Conservation (phyloP, 2,888 invertebrate species). For the Podotricha telesiphe region DNA sequence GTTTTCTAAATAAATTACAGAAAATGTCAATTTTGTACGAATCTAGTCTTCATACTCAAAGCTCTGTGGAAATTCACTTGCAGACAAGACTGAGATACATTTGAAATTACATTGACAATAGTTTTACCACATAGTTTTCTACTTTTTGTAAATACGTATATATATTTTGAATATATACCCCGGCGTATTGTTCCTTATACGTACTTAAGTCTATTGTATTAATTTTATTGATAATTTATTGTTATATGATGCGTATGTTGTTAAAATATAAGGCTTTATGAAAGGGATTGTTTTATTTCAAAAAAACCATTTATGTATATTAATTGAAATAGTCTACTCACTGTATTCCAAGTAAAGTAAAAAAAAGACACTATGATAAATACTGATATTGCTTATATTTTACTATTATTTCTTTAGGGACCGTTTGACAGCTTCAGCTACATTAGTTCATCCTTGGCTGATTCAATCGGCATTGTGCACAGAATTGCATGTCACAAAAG, state of each 20-base stretch:
- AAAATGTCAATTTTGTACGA: slow-evolving; percentile 63
- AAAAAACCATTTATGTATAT: too few species aligned
- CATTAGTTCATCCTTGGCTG: slow-evolving; percentile 92
- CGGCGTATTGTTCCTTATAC: slow-evolving; percentile 68
- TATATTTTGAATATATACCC: slow-evolving; percentile 40
- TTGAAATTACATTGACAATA: slow-evolving; percentile 53
- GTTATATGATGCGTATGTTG: slow-evolving; percentile 74
- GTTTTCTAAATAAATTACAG: slow-evolving; percentile 50
- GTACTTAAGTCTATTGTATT: slow-evolving; percentile 67
- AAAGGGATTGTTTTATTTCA: slow-evolving; percentile 48
- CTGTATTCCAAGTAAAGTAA: background rate
- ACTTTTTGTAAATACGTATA: slow-evolving; percentile 51
- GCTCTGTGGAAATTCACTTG: slow-evolving; percentile 55
- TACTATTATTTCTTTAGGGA: slow-evolving; percentile 79
- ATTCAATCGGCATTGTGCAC: slow-evolving; percentile 85
- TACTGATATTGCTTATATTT: slow-evolving; percentile 2
- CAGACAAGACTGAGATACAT: slow-evolving; percentile 64
- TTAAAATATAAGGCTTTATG: slow-evolving; percentile 64
- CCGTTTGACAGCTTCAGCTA: slow-evolving; percentile 87
- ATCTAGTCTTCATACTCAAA: slow-evolving; percentile 71
- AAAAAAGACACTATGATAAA: background rate
- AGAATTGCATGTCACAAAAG: slow-evolving; percentile 89
- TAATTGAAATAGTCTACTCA: background rate
- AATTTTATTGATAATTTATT: slow-evolving; percentile 66
- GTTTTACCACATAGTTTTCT: slow-evolving; percentile 50